Base-by-base conservation (phyloP, 1,140 invertebrate genomes). In the Drosophila novamexicana region DNA sequence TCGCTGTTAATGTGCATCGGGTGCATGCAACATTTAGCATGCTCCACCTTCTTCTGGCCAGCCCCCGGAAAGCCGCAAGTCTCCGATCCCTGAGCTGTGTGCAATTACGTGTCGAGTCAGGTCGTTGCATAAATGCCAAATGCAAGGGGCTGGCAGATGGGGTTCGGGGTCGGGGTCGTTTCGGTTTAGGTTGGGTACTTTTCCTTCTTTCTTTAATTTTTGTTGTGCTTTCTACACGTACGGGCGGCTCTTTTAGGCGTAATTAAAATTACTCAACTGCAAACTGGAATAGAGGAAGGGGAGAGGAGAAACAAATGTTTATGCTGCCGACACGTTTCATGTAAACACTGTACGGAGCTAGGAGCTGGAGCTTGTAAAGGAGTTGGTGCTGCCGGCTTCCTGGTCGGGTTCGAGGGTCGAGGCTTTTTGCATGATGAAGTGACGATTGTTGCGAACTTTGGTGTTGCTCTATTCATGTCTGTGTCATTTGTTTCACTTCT, bases 251-350 rank as follows among this genome's bases (percentile, higher is more conserved):
- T 88, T 88, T 88, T 88, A 88, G 83, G 77, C 83, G 80, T 88
- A 83, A 88, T 89, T 88, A 89, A 89, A 88, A 88, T 88, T 84
- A 83, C 79, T 75, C 77, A 65, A 79, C 77, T 77, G 73, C 68
- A 62, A 70, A 50, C 40, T 39, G 32, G 12, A 22, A 22, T 5
- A 34, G 40, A 10, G n/a, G 39, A 9, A 2, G 4, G 18, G 40
- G 37, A 29, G 36, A 14, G 47, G 65, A 8, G 57, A 39, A 77
- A 57, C 47, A 62, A 65, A 89, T 88, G 83, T 83, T 89, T 88
- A 83, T 89, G 84, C 71, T 83, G 79, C 79, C 79, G 80, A 83
- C 84, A 88, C 80, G 84, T 89, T 80, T 50, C 77, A 63, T 79
- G 76, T 74, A 86, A 86, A 85, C 81, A 84, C 32, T 32, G 12